Evolutionary conservation across 1,140 invertebrate genomes (phyloP).

Genomic region (Aphidius ervi): DNA sequence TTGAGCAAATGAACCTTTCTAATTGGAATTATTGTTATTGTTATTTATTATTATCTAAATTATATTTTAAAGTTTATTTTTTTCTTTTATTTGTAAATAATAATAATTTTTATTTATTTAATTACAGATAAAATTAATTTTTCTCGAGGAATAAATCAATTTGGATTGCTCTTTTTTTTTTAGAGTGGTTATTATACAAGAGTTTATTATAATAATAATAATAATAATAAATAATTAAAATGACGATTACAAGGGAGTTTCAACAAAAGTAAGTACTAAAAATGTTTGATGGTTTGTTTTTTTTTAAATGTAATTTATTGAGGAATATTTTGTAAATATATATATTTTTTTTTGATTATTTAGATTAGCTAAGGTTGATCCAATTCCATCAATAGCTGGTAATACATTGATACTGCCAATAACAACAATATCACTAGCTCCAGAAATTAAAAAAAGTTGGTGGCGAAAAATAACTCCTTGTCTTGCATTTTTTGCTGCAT

Average conservation of each 20-base stretch:
- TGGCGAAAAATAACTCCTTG: constrained; percentile 41
- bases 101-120: no score
- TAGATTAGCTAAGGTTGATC: constrained; percentile 37
- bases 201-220: no score
- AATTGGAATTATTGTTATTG: no score
- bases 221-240: no score
- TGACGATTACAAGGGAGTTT: not conserved
- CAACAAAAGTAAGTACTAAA: not conserved
- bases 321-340: constrained; percentile 3
- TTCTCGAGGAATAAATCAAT: no score
- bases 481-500: constrained; percentile 46
- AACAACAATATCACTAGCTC: constrained; percentile 16
- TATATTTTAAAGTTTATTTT: no score
- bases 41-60: no score
- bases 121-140: no score
- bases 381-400: constrained; percentile 22
- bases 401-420: constrained; percentile 18
- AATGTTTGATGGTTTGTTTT: not conserved
- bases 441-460: constrained; percentile 38
- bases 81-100: no score
- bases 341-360: constrained; percentile 20
- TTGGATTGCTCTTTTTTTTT: no score
- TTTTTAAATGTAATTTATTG: not conserved
- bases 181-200: no score
- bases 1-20: no score